These are phyloP conservation scores for Phrynocephalus versicolor DNA, from an alignment of 2,113 vertebrate genomes.

Conservation along the genomic window DNA sequence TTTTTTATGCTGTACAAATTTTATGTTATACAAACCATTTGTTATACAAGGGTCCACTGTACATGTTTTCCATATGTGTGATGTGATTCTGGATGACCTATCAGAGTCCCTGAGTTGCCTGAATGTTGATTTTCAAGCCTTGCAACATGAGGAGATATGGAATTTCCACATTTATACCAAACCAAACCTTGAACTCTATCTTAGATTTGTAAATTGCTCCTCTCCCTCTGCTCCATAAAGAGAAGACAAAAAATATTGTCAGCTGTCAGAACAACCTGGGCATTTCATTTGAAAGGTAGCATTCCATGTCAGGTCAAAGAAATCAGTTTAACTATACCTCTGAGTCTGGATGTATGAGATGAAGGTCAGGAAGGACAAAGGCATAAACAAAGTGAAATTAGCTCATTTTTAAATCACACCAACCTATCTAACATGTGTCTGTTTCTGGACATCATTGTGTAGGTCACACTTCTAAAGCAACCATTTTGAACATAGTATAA, in stretches of 20 bases:
- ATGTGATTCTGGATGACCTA: background rate
- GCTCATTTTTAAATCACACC: background rate
- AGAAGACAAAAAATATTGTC: background rate
- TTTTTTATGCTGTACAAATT: no score
- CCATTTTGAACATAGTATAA: background rate
- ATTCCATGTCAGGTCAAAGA: constrained; percentile 3
- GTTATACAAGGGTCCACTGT: no score
- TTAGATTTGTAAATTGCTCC: background rate
- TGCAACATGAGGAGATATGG: background rate
- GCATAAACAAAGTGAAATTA: background rate
- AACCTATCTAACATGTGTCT: background rate
- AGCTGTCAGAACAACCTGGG: background rate
- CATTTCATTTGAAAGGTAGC: constrained; percentile 7
- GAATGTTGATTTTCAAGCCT: background rate
- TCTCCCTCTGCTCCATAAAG: background rate
- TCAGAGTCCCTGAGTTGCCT: background rate
- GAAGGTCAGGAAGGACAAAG: background rate
- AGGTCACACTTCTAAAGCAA: background rate
- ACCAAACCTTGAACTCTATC: background rate
- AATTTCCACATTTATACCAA: background rate
- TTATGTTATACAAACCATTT: no score
- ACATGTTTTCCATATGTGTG: background rate
- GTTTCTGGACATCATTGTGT: background rate
- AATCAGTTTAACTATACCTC: background rate
- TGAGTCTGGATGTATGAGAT: background rate